Evolutionary conservation across 1,140 invertebrate species (phyloP).

Genomic region (Bicyclus anynana): DNA sequence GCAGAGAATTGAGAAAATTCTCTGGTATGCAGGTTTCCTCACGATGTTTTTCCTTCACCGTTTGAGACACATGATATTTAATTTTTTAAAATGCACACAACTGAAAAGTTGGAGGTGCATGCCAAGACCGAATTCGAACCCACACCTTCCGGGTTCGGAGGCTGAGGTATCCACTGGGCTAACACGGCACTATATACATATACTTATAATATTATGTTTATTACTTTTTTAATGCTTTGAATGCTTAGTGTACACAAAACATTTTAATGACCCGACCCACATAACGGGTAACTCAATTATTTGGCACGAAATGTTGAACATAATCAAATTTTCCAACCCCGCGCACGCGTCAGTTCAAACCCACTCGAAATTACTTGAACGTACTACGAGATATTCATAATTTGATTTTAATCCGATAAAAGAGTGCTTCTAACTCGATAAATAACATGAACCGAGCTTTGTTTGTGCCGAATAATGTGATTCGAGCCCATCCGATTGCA

Average conservation of each 20-base stretch:
- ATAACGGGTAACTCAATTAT: slow-evolving; percentile 11
- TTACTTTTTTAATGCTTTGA: too few species aligned
- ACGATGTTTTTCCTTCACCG: too few species aligned
- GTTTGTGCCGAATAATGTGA: slow-evolving; percentile 48
- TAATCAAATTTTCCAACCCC: slow-evolving; percentile 14
- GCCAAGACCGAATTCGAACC: too few species aligned
- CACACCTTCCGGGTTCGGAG: too few species aligned
- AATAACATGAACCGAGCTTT: slow-evolving; percentile 41
- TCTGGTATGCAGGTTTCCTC: too few species aligned
- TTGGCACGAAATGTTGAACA: slow-evolving; percentile 14
- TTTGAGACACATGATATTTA: too few species aligned
- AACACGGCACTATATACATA: too few species aligned
- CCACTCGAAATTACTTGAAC: slow-evolving; percentile 41
- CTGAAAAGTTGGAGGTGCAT: too few species aligned
- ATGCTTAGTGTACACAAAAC: neutral
- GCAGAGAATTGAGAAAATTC: too few species aligned
- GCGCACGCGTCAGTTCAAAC: slow-evolving; percentile 14
- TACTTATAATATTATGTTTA: too few species aligned
- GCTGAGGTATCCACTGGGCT: too few species aligned
- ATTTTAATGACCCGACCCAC: slow-evolving; percentile 10
- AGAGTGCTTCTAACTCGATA: slow-evolving; percentile 45
- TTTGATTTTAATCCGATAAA: slow-evolving; percentile 58
- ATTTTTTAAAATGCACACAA: too few species aligned
- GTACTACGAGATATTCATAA: slow-evolving; percentile 49
- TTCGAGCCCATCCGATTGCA: slow-evolving; percentile 59